A percentile compares a stretch with the other conserved stretches of the same genome.
Evolutionary conservation across 2,888 invertebrate genomes (phyloP).

Genomic region (Baronia brevicornis): DNA sequence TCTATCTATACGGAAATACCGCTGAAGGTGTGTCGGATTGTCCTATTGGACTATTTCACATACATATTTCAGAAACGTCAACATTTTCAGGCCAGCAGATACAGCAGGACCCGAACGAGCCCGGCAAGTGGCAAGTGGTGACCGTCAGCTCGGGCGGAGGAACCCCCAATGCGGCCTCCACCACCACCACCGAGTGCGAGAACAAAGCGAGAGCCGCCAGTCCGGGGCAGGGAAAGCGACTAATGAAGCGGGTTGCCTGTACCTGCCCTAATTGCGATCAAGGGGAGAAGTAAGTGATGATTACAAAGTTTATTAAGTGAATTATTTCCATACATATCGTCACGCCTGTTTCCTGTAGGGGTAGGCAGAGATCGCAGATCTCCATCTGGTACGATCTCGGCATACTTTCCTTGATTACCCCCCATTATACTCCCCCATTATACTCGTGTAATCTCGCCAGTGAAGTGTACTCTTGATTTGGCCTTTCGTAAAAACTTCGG

Average conservation of each 20-base stretch:
- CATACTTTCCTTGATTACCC: too few species aligned
- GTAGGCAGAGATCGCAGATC: too few species aligned
- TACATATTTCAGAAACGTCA: slow-evolving; percentile 20
- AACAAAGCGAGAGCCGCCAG: slow-evolving; percentile 41
- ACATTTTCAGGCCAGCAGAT: slow-evolving; percentile 77
- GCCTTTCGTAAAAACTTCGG: too few species aligned
- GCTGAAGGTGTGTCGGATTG: too few species aligned
- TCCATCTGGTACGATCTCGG: too few species aligned
- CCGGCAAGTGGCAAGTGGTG: slow-evolving; percentile 89
- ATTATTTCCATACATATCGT: too few species aligned
- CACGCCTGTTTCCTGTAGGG: too few species aligned
- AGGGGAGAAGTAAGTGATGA: slow-evolving; percentile 83
- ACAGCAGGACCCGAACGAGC: slow-evolving; percentile 88
- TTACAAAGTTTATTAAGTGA: too few species aligned
- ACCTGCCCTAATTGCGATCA: slow-evolving; percentile 98
- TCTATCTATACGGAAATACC: too few species aligned
- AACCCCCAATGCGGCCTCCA: slow-evolving; percentile 20
- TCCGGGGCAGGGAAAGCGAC: slow-evolving; percentile 48
- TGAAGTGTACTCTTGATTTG: too few species aligned
- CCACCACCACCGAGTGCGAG: slow-evolving; percentile 48
- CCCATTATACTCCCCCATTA: too few species aligned
- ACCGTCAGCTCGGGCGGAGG: slow-evolving; percentile 38
- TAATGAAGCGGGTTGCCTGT: slow-evolving; percentile 93
- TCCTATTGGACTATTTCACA: not conserved
- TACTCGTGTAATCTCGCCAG: too few species aligned